Evolutionary conservation across 2,888 invertebrate species (phyloP).

Genomic region (Ceriagrion tenellum): DNA sequence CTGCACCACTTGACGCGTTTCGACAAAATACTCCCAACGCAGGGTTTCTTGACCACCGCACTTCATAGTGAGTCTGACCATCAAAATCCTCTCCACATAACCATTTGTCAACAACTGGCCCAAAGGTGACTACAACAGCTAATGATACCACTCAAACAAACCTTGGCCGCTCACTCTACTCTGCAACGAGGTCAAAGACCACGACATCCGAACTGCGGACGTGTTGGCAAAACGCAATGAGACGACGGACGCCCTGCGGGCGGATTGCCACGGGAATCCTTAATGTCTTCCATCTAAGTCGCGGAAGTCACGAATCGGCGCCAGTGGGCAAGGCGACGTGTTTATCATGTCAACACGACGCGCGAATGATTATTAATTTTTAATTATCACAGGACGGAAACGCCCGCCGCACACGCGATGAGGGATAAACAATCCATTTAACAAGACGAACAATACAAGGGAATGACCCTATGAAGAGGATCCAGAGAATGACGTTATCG

Average conservation of each 20-base stretch:
- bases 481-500: neutral
- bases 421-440: neutral
- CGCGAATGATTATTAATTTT: neutral
- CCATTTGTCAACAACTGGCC: too few relatives aligned
- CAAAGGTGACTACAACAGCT: too few relatives aligned
- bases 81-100: too few relatives aligned
- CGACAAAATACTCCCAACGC: too few relatives aligned
- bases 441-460: neutral
- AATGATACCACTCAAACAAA: too few relatives aligned
- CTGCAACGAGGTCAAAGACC: neutral
- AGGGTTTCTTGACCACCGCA: too few relatives aligned
- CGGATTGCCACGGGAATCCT: neutral
- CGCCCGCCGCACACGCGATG: neutral
- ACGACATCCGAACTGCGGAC: neutral
- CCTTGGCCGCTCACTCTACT: too few relatives aligned
- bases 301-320: constrained; percentile 3
- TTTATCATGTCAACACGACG: neutral
- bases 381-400: neutral
- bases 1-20: too few relatives aligned
- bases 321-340: neutral
- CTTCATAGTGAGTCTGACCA: too few relatives aligned
- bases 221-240: neutral
- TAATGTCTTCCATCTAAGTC: neutral
- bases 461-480: neutral
- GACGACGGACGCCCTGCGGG: neutral